Evolutionary conservation across 2,888 invertebrate genomes (phyloP).

Genomic region (Hyppa rectilinea): DNA sequence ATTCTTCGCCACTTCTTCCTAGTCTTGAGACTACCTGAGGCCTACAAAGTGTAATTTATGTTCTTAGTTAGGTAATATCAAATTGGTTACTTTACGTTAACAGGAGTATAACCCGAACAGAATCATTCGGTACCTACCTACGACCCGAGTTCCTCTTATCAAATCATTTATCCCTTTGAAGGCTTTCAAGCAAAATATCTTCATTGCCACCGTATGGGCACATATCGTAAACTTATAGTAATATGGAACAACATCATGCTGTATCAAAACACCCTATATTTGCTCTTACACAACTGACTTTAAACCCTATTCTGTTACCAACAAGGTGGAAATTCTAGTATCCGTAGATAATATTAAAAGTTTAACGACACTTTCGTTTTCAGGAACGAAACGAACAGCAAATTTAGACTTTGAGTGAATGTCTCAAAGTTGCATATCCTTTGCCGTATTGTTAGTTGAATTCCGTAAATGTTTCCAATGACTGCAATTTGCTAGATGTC

Average conservation of each 20-base stretch:
- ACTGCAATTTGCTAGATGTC: slow-evolving; percentile 58
- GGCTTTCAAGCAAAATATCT: slow-evolving; percentile 23
- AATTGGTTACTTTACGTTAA: background rate
- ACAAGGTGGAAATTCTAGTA: slow-evolving; percentile 13
- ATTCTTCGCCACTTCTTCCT: background rate
- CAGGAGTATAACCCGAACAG: background rate
- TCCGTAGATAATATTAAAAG: slow-evolving; percentile 44
- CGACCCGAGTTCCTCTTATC: slow-evolving; percentile 1
- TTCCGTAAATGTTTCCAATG: slow-evolving; percentile 48
- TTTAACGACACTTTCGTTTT: slow-evolving; percentile 62
- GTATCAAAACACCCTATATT: slow-evolving; percentile 27
- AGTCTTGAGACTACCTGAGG: background rate
- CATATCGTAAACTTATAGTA: slow-evolving; percentile 59
- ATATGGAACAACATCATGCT: background rate
- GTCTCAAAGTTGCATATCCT: background rate
- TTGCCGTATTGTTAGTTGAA: slow-evolving; percentile 16
- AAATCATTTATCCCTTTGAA: background rate
- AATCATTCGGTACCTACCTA: no score
- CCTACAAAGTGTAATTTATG: no score
- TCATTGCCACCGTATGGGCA: background rate
- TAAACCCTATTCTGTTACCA: accelerated
- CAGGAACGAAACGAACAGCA: slow-evolving; percentile 1
- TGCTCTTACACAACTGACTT: background rate
- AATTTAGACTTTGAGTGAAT: background rate
- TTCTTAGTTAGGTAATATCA: no score